Evolutionary conservation across 2,888 invertebrate genomes (phyloP).

Genomic region (Eupithecia vulgata): DNA sequence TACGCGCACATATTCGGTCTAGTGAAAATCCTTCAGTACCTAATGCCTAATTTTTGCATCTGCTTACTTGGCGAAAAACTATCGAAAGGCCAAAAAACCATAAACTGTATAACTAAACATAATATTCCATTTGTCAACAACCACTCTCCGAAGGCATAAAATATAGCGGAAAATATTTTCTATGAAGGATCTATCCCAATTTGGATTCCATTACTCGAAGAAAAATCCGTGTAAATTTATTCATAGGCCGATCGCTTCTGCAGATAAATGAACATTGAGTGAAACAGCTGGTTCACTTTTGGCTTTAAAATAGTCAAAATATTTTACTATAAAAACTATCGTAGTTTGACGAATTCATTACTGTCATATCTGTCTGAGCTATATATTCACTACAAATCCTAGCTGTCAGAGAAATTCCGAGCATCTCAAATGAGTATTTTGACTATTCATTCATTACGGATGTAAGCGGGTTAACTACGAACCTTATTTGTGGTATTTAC

Average conservation of each 20-base stretch:
- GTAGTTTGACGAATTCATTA: too few relatives aligned
- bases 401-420: too few relatives aligned
- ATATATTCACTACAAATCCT: too few relatives aligned
- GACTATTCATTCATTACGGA: too few relatives aligned
- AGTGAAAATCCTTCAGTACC: not conserved
- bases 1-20: not conserved
- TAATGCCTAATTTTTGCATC: not conserved
- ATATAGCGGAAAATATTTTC: constrained; percentile 11
- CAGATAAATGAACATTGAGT: constrained; percentile 28
- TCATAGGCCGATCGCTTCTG: constrained; percentile 49
- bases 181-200: constrained; percentile 31
- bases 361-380: too few relatives aligned
- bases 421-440: not conserved
- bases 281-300: constrained; percentile 22
- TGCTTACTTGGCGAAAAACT: too few relatives aligned
- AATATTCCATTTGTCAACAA: not conserved
- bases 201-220: constrained; percentile 29
- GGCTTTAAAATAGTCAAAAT: not conserved
- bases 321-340: too few relatives aligned
- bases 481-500: too few relatives aligned
- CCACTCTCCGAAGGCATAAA: not conserved
- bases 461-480: too few relatives aligned
- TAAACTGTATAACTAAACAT: not conserved
- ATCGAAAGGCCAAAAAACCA: not conserved
- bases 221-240: constrained; percentile 51